A percentile compares a stretch with the other conserved stretches of the same genome.
These are phyloP conservation scores for Drosophila nebulosa DNA, from an alignment of 1,140 invertebrate genomes.

Conservation along the genomic window DNA sequence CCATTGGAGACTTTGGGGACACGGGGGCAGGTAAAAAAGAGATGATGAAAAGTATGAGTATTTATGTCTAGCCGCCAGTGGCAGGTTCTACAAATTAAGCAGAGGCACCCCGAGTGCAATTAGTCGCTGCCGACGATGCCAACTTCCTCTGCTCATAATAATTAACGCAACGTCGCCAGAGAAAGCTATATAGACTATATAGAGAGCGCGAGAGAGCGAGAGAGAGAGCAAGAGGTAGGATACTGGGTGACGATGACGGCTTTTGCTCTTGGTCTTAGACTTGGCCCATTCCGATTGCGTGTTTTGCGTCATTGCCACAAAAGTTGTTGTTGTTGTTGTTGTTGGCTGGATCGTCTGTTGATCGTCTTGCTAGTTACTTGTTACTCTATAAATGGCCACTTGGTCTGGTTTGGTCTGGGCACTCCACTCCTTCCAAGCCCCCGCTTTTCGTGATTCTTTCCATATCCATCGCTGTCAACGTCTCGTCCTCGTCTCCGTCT, in stretches of 20 bases:
- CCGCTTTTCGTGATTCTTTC: too few species aligned
- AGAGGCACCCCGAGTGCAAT: conserved; percentile 50
- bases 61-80: conserved; percentile 34
- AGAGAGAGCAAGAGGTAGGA: background rate
- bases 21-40: background rate
- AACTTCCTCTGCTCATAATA: conserved; percentile 74
- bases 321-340: conserved; percentile 27
- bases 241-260: background rate
- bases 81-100: conserved; percentile 38
- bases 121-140: conserved; percentile 57
- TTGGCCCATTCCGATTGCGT: conserved; percentile 65
- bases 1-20: too few species aligned
- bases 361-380: conserved; percentile 66
- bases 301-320: conserved; percentile 70
- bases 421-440: background rate
- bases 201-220: background rate
- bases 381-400: conserved; percentile 71
- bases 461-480: conserved; percentile 1
- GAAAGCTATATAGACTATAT: conserved; percentile 32
- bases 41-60: conserved; percentile 2
- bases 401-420: conserved; percentile 8
- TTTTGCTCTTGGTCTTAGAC: background rate
- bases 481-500: conserved; percentile 6
- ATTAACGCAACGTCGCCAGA: conserved; percentile 64
- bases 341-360: conserved; percentile 55